Percentiles rank a stretch among this genome's conserved stretches.
phyloP scores from a whole-genome alignment of 2,797 vertebrate species.

The Oreonectes daqikongensis region DNA sequence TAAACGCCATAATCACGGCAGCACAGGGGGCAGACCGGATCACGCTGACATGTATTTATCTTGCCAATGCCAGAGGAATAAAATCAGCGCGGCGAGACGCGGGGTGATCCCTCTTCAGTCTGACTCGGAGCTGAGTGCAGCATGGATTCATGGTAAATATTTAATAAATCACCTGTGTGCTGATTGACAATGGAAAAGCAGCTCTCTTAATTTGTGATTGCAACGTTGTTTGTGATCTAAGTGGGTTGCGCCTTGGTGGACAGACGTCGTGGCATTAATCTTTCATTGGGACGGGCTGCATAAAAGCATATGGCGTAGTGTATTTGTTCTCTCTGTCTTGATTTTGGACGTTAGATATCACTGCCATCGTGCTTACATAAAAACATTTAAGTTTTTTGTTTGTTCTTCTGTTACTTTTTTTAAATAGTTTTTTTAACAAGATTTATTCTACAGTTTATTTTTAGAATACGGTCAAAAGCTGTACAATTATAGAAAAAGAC shows the following conservation, averaged over 20 bases:
- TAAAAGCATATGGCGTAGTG: conserved; percentile 9
- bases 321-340: conserved; percentile 16
- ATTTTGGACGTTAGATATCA: not conserved
- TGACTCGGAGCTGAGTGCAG: conserved; percentile 32
- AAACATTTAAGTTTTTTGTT: too few species aligned
- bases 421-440: too few species aligned
- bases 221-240: conserved; percentile 27
- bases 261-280: conserved; percentile 15
- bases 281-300: conserved; percentile 1
- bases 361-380: not conserved
- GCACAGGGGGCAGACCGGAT: conserved; percentile 56
- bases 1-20: conserved; percentile 71
- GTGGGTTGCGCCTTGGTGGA: conserved; percentile 27
- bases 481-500: too few species aligned
- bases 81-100: conserved; percentile 52
- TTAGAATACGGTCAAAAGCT: too few species aligned
- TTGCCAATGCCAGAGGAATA: conserved; percentile 61
- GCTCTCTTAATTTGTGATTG: conserved; percentile 27
- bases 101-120: conserved; percentile 66
- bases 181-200: conserved; percentile 38
- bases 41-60: conserved; percentile 69
- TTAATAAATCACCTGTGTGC: conserved; percentile 40
- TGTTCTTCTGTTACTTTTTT: too few species aligned
- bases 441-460: too few species aligned
- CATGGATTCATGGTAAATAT: conserved; percentile 37